Evolutionary conservation across 2,888 invertebrate species (phyloP).

Genomic region (Eueremaeus valkanovi): DNA sequence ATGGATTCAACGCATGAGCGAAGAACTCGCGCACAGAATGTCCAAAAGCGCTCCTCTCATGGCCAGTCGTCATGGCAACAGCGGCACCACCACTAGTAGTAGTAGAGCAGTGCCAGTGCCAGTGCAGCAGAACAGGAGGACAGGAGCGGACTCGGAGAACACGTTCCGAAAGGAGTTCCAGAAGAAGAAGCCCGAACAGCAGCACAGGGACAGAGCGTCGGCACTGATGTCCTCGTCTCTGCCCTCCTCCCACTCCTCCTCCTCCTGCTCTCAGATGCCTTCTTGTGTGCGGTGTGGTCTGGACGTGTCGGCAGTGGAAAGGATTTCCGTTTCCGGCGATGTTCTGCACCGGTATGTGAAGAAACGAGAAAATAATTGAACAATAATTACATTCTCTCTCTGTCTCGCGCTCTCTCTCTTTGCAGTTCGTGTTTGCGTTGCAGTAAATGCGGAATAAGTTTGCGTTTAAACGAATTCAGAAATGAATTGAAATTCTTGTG

Average conservation of each 20-base stretch:
- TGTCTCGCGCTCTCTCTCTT: no score
- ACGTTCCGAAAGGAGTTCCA: background rate
- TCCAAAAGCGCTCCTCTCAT: background rate
- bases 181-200: conserved; percentile 9
- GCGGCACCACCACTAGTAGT: no score
- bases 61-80: no score
- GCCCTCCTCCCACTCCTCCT: no score
- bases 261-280: background rate
- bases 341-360: conserved; percentile 22
- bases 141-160: background rate
- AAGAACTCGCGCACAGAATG: conserved; percentile 25
- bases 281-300: conserved; percentile 23
- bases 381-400: no score
- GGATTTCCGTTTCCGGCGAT: conserved; percentile 33
- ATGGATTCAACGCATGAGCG: conserved; percentile 4
- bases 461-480: conserved; percentile 33
- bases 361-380: background rate
- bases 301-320: conserved; percentile 26
- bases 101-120: no score
- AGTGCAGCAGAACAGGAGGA: no score
- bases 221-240: no score
- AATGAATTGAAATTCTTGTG: conserved; percentile 36
- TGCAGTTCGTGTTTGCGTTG: conserved; percentile 36
- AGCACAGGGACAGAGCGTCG: no score
- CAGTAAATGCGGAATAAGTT: conserved; percentile 21